Evolutionary conservation across 2,113 vertebrate genomes (phyloP).

Genomic region (Promerops cafer): DNA sequence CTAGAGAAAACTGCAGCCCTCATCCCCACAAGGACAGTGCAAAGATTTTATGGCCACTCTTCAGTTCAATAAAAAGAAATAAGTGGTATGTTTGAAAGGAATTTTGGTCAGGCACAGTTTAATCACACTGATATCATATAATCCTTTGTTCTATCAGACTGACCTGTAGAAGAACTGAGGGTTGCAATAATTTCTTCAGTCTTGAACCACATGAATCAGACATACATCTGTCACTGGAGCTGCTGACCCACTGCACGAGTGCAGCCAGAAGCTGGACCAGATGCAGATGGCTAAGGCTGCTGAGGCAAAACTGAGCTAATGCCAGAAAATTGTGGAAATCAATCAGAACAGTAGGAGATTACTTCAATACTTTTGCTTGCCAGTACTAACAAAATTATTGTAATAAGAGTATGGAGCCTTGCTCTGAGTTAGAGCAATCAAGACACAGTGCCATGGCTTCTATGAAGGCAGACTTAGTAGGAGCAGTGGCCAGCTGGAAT

Average conservation of each 20-base stretch:
- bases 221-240: not conserved
- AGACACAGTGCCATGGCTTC: not conserved
- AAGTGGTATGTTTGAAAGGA: not conserved
- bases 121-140: not conserved
- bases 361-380: not conserved
- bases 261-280: not conserved
- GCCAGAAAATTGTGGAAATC: not conserved
- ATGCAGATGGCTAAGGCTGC: not conserved
- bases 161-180: not conserved
- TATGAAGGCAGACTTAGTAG: not conserved
- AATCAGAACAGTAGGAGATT: not conserved
- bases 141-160: not conserved
- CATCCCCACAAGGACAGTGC: not conserved
- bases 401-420: not conserved
- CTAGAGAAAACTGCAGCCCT: not conserved
- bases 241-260: not conserved
- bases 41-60: not conserved
- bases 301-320: not conserved
- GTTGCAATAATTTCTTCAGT: not conserved
- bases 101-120: not conserved
- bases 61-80: not conserved
- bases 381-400: not conserved
- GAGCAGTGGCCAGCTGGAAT: not conserved
- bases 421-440: not conserved
- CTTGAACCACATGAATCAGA: not conserved